Evolutionary conservation across 2,888 invertebrate genomes (phyloP), one percentile per base, ranked within the genome.

Genomic region (Matsumyia berberina): DNA sequence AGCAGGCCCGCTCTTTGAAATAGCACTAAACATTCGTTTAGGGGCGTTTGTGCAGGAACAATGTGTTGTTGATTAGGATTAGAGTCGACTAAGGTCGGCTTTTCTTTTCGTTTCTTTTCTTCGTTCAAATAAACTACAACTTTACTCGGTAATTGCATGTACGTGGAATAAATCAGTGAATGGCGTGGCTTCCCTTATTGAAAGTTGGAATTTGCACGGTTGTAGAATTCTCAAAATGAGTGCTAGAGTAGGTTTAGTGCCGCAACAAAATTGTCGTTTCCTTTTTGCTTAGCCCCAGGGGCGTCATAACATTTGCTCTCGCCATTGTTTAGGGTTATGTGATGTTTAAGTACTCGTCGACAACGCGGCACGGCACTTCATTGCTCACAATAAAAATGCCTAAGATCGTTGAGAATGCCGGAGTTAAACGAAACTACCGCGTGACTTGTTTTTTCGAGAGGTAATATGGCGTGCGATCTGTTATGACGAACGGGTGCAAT

Each of bases 31-130:
- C 69, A 42, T 42, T 67, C 19, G 55, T 12, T 55, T 24, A 49
- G 42, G 42, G 29, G 29, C 17, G 31, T 31, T 39, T 67, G 31
- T n/a, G 8, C 35, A 11, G 33, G 73, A 53, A 44, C 73, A 73
- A 62, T 73, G 35, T 73, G 62, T 42, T 64, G 33, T 37, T 64
- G 73, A 64, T 73, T 62, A 53, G 73, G 19, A 60, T 37, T 37
- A 69, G 42, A 24, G 29, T 1, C 12, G 11, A 60, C 8, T 31
- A 12, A n/a, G 17, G 29, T 12, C 29, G 37, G 24, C n/a, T n/a
- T n/a, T 24, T 4, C 4, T 24, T 24, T 4, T 24, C 24, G 1
- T 24, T 4, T 24, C 4, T 24, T 24, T 24, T 24, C 4, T 58
- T 2, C 5, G 1, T n/a, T n/a, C n/a, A 19, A 24, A 66, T 12